Base-by-base conservation (phyloP, 2,797 vertebrate genomes). In the Babyrousa celebensis region DNA sequence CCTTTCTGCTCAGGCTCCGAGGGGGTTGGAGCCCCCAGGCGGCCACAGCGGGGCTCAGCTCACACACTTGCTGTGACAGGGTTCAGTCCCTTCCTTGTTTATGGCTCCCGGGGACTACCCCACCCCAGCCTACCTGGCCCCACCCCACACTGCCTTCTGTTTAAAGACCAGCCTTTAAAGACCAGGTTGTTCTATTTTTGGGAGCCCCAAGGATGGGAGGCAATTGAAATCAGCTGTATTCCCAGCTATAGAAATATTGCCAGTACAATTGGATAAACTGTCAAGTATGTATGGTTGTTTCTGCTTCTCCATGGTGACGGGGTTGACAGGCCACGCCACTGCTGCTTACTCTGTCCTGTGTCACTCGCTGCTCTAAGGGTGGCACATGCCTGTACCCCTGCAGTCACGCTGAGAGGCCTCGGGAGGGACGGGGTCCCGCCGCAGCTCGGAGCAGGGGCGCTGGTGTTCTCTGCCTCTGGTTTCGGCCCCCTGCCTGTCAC, bases 151-250 rank as follows among this genome's bases (percentile, higher is more conserved):
- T 72, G 70, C 29, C 48, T 67, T 74, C 56, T 87, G 27, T 93
- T 87, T 90, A 74, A 82, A 92, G 21, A 68, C 90, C 36, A 77
- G 21, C 17, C 43, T 70, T 27, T 80, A 67, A 87, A 89, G 43
- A 6, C 43, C 43, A 48, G 52, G 20, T 67, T 56, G 6, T 71
- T 93, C 29, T 75, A 25, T 56, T 92, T 94, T 92, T 40, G 63
- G 62, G 2, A 86, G 11, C 72, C 9, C 29, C 36, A 83, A 63
- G 43, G 20, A 79, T 52, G 80, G 52, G 6, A 93, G 25, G 54
- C 21, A 56, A 75, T 80, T 29, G 79, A 74, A 56, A 56, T 91
- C 29, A 54, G 36, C 21, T 56, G 15, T 54, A 36, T 68, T 91
- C 21, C 18, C 23, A 93, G 60, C 85, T 85, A 52, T 15, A 88